phyloP scores from a whole-genome alignment of 2,113 vertebrate genomes.

The Chunga burmeisteri region DNA sequence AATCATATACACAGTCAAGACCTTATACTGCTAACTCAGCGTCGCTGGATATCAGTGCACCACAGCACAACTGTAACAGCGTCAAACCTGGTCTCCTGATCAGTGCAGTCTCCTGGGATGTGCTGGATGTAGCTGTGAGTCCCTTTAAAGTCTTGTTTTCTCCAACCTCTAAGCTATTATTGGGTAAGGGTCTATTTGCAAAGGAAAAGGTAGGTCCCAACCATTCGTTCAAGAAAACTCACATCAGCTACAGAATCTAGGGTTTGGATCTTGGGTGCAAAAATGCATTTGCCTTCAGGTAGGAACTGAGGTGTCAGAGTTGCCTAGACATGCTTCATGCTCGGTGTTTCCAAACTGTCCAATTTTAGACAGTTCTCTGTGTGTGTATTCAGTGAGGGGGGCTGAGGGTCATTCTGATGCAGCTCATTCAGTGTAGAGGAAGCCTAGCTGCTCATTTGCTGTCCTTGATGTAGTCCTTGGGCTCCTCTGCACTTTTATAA shows the following conservation, averaged over 20 bases:
- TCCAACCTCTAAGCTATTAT: not conserved
- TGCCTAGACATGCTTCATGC: not conserved
- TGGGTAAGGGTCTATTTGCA: not conserved
- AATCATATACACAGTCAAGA: not conserved
- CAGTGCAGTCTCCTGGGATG: not conserved
- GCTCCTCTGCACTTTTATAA: not conserved
- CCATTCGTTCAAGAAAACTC: not conserved
- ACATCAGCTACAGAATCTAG: not conserved
- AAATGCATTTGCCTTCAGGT: not conserved
- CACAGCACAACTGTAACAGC: not conserved
- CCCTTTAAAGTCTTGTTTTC: not conserved
- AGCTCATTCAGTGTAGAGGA: not conserved
- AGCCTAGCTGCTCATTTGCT: not conserved
- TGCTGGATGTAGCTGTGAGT: not conserved
- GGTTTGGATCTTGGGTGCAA: not conserved
- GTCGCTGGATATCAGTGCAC: not conserved
- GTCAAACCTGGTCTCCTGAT: not conserved
- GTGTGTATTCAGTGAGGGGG: not conserved
- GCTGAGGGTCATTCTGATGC: not conserved
- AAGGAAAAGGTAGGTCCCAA: not conserved
- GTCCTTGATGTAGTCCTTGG: not conserved
- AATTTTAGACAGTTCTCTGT: not conserved
- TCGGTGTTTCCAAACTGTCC: not conserved
- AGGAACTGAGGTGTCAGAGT: not conserved
- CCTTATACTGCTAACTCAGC: not conserved